Conservation (phyloP, 2,797 vertebrate genomes). For the Dromococcyx pavoninus region DNA sequence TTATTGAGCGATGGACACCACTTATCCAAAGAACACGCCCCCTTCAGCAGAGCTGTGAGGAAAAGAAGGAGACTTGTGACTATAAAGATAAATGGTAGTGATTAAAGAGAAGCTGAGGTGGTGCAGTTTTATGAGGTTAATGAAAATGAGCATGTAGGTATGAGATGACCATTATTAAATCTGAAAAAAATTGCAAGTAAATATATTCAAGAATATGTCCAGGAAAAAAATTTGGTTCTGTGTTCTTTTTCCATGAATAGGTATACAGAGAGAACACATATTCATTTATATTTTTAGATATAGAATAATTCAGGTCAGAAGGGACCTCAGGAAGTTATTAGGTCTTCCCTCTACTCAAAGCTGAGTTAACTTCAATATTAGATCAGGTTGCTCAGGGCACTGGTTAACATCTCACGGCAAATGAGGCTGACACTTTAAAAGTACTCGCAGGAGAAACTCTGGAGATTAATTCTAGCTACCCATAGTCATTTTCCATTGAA, state of each 20-base stretch:
- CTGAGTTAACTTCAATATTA: not conserved
- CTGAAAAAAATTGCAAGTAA: not conserved
- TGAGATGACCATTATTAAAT: not conserved
- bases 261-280: too few relatives aligned
- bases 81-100: not conserved
- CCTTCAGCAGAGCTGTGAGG: not conserved
- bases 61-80: not conserved
- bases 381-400: not conserved
- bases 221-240: not conserved
- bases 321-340: not conserved
- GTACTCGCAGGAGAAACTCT: not conserved
- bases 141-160: not conserved
- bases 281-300: too few relatives aligned
- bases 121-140: not conserved
- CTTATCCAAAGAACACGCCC: not conserved
- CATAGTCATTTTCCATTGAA: not conserved
- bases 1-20: not conserved
- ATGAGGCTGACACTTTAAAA: not conserved
- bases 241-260: not conserved
- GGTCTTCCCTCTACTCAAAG: not conserved
- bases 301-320: not conserved
- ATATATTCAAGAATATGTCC: not conserved
- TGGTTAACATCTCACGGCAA: not conserved
- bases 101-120: not conserved
- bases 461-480: not conserved